Evolutionary conservation across 2,113 vertebrate species (phyloP).

Genomic region (Mastomys natalensis): DNA sequence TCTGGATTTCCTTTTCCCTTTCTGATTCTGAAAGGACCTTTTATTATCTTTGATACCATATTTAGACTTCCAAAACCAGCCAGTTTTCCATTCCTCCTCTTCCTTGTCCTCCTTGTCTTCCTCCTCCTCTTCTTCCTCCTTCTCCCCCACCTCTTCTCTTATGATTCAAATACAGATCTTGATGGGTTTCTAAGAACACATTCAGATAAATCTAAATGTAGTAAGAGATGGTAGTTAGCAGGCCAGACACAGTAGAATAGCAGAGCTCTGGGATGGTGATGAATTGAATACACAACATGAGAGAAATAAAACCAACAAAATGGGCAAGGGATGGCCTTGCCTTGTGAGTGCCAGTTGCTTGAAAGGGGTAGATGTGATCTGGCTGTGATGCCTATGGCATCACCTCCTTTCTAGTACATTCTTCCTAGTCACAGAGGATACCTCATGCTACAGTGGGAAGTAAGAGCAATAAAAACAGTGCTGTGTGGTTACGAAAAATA

Average conservation of each 20-base stretch:
- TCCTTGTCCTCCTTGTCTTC: too few relatives aligned
- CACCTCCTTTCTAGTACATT: not conserved
- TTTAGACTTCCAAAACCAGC: conserved; percentile 52
- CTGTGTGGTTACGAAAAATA: not conserved
- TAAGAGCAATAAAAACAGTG: not conserved
- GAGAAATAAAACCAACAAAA: not conserved
- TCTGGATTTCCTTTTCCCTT: conserved; percentile 54
- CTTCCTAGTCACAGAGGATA: not conserved
- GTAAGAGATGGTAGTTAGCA: not conserved
- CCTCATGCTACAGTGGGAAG: not conserved
- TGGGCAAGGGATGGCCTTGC: not conserved
- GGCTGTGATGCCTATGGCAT: not conserved
- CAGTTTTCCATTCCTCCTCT: not conserved
- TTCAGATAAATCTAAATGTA: conserved; percentile 34
- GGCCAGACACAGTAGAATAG: not conserved
- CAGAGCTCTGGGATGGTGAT: not conserved
- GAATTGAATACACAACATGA: not conserved
- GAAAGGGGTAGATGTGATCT: conserved; percentile 2
- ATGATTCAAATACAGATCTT: not conserved
- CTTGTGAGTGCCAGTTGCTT: not conserved
- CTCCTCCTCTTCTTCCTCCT: not conserved
- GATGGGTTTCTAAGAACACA: not conserved
- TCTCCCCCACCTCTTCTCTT: not conserved
- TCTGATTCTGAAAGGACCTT: conserved; percentile 48
- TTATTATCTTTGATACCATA: conserved; percentile 60